Conservation (phyloP, 2,113 vertebrate species). For the Grus americana region DNA sequence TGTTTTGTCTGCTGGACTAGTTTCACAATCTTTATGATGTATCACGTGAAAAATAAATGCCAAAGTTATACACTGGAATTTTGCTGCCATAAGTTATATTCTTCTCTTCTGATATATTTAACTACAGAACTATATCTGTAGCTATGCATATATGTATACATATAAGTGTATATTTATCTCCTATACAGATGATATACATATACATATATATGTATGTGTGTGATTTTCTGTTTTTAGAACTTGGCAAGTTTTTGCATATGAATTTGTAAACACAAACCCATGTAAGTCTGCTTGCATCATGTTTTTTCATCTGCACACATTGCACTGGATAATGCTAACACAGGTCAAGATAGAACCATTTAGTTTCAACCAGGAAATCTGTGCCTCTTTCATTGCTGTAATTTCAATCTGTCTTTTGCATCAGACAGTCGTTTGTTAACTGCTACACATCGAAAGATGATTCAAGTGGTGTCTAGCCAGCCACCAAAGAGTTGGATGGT, state of each 20-base stretch:
- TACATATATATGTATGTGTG: no score
- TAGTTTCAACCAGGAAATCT: neutral
- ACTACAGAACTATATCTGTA: neutral
- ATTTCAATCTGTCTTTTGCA: slow-evolving; percentile 1
- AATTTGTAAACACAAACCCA: neutral
- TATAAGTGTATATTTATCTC: neutral
- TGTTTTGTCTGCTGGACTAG: neutral
- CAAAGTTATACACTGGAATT: neutral
- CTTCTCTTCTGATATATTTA: neutral
- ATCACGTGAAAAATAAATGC: neutral
- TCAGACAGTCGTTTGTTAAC: slow-evolving; percentile 2
- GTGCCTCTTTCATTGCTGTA: neutral
- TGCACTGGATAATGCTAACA: neutral
- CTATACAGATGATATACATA: neutral
- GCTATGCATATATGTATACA: neutral
- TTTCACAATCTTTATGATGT: neutral
- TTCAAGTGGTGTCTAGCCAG: slow-evolving; percentile 42
- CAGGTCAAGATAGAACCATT: neutral
- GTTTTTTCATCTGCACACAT: neutral
- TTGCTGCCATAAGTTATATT: neutral
- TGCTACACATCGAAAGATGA: neutral
- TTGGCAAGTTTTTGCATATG: neutral
- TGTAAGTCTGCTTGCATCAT: neutral
- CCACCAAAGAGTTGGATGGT: neutral
- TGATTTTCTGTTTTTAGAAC: neutral